These are phyloP conservation scores for Bombus confusus DNA, from an alignment of 1,140 invertebrate species.

Conservation along the genomic window DNA sequence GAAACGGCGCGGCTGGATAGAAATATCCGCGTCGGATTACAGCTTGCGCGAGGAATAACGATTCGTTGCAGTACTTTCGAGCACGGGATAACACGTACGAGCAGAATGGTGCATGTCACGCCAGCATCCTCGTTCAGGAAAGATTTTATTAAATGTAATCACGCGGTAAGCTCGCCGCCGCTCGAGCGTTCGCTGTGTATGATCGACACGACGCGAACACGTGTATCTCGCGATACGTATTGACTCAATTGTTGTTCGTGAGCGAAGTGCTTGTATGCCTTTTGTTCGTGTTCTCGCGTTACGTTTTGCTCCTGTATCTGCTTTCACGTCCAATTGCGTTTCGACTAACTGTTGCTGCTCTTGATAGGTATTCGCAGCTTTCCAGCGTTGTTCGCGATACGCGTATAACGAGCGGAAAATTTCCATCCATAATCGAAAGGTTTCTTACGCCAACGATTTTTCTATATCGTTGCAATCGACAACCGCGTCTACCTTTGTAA, in stretches of 20 bases:
- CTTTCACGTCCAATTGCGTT: not conserved
- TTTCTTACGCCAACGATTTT: not conserved
- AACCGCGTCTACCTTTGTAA: not conserved
- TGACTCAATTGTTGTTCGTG: not conserved
- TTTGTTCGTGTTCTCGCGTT: not conserved
- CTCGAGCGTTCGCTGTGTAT: not conserved
- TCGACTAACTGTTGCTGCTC: not conserved
- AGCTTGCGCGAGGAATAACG: not conserved
- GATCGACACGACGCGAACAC: slow-evolving; percentile 14
- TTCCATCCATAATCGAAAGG: not conserved
- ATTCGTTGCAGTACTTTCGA: slow-evolving; percentile 9
- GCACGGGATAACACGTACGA: not conserved
- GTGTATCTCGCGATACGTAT: not conserved
- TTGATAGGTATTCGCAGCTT: too few relatives aligned
- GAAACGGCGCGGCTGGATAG: slow-evolving; percentile 1
- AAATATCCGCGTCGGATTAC: slow-evolving; percentile 30
- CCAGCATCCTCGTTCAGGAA: not conserved
- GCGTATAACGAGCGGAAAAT: not conserved
- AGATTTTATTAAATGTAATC: slow-evolving; percentile 13
- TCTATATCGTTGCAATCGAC: not conserved
- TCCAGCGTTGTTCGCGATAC: too few relatives aligned
- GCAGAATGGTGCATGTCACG: not conserved
- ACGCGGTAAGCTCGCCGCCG: not conserved
- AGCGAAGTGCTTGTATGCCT: not conserved
- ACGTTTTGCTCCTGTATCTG: too few relatives aligned